Conservation (phyloP, 2,113 vertebrate genomes). For the Oplegnathus fasciatus region DNA sequence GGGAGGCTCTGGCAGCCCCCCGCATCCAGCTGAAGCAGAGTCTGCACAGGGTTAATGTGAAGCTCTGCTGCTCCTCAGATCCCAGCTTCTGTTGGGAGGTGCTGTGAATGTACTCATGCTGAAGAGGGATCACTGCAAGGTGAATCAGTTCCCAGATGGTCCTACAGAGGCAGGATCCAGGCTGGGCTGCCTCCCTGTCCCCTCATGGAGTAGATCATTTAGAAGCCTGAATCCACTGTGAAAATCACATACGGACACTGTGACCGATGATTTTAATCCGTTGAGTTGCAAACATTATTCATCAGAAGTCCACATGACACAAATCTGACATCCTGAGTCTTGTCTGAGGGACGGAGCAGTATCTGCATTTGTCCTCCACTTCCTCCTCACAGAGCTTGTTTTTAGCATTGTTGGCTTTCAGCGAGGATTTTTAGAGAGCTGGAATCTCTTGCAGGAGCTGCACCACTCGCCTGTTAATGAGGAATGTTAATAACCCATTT, state of each 20-base stretch:
- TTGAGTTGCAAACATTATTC: not conserved
- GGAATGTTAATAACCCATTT: slow-evolving; percentile 17
- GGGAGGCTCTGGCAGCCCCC: no score
- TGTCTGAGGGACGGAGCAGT: not conserved
- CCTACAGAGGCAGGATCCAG: not conserved
- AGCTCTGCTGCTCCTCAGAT: rapidly evolving
- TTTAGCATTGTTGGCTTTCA: not conserved
- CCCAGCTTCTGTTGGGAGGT: no score
- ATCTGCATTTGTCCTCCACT: not conserved
- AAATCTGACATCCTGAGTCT: not conserved
- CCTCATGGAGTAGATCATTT: not conserved
- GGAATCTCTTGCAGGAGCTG: not conserved
- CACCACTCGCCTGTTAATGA: slow-evolving; percentile 7
- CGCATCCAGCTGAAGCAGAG: no score
- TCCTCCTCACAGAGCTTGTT: not conserved
- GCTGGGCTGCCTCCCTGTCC: not conserved
- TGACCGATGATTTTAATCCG: not conserved
- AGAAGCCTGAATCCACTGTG: not conserved
- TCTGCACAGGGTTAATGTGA: no score
- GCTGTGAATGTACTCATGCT: not conserved
- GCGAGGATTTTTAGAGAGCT: not conserved
- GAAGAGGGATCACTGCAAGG: not conserved
- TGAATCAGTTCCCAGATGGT: slow-evolving; percentile 1
- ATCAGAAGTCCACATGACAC: not conserved
- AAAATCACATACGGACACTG: not conserved